Evolutionary conservation across 2,888 invertebrate genomes (phyloP), one percentile per base, ranked within the genome.

Genomic region (Dendrolimus pini): DNA sequence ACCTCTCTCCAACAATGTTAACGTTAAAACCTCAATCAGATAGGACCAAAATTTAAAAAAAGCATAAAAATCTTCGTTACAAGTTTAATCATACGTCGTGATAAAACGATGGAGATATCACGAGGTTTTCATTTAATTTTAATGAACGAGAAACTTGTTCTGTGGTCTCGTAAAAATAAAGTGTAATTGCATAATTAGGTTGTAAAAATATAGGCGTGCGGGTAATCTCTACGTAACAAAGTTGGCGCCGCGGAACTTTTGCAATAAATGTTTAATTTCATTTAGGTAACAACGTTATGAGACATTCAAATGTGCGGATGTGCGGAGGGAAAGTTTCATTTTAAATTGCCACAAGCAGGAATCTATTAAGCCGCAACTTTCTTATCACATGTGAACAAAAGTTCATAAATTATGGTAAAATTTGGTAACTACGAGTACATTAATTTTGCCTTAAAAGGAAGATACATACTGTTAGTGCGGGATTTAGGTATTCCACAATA

Each of bases 261-360:
- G 69, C 62, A 70, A 75, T 77, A 77, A 77, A 75, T 74, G 75
- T 72, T 72, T 77, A 74, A 77, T 75, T 74, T 71, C 65, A 74
- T 72, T 73, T 68, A 67, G 65, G 71, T 70, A 73, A 73, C 68
- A 71, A 64, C 67, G 64, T 71, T 64, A 69, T 60, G 64, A 68
- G 71, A 73, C 70, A 66, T 71, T 70, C 66, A 65, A 70, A 68
- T 65, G 62, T 62, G 62, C 58, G 59, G 64, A 63, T 65, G 68
- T 67, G 63, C 62, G 61, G 61, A 62, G 62, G 62, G 61, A 60
- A 74, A 68, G 61, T 74, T 74, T 72, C 69, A 69, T 70, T 68
- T 63, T 63, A 65, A 68, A 72, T 68, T 66, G 69, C 41, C 18
- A 12, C 12, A 55, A 55, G 53, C n/a, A 9, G 9, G 47, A 12